A percentile compares a stretch with the other conserved stretches of the same genome.
Evolutionary conservation across 2,888 invertebrate genomes (phyloP).

Genomic region (Serripes groenlandicus): DNA sequence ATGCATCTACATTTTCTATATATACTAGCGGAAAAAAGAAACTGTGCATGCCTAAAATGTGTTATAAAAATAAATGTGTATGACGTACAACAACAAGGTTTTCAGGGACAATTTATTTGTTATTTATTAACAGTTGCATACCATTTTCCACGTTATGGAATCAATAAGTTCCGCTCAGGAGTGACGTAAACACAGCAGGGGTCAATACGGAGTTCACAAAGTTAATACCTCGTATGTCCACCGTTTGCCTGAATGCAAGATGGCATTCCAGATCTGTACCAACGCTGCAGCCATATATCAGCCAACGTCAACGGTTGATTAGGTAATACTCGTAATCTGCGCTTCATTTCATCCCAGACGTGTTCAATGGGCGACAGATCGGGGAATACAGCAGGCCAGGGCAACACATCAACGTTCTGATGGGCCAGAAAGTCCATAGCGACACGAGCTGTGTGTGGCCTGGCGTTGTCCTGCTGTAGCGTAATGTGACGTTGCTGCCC

Average conservation of each 20-base stretch:
- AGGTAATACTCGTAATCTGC: neutral
- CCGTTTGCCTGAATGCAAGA: neutral
- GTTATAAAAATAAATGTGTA: no score
- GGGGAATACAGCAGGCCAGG: neutral
- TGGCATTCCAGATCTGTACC: neutral
- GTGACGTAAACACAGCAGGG: no score
- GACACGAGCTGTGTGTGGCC: neutral
- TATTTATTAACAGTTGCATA: no score
- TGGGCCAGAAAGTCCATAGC: neutral
- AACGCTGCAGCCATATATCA: neutral
- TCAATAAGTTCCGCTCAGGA: no score
- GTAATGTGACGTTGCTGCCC: neutral
- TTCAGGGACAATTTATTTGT: no score
- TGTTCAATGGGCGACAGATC: constrained; percentile 11
- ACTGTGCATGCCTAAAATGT: no score
- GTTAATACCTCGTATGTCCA: neutral
- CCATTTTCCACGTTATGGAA: no score
- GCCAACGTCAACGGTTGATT: neutral
- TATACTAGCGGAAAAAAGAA: no score
- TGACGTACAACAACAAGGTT: no score
- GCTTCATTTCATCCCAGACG: neutral
- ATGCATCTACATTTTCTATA: no score
- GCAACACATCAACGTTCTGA: neutral
- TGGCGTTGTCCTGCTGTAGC: neutral
- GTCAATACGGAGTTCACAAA: no score